Evolutionary conservation across 2,797 vertebrate species (phyloP), one percentile per base, ranked within the genome.

Genomic region (Fistularia commersonii): DNA sequence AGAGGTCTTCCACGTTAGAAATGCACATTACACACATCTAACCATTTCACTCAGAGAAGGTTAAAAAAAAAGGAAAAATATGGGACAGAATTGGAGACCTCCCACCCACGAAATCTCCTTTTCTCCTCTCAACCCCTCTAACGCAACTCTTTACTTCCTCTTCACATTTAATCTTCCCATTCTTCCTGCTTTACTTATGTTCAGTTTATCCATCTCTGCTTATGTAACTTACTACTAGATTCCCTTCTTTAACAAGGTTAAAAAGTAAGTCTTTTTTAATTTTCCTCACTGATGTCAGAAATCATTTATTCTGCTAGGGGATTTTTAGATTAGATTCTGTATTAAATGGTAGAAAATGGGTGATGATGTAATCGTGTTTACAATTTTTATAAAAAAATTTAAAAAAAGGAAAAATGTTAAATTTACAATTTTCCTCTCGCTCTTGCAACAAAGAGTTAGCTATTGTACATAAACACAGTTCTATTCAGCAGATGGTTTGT

Each of bases 101-200:
- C 75, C 77, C 78, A 55, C 75, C 61, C 74, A 73, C 57, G 51
- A 71, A 72, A 57, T 66, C 69, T 64, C 66, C 64, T 61, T 53
- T 23, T 51, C 51, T 51, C 42, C 58, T 54, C 45, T 50, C 72
- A 62, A 62, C 61, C 70, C 64, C 62, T 34, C 43, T 23, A 58
- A 52, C 62, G 53, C 76, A 61, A 49, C 57, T 48, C 50, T 47
- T 46, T 64, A 53, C 53, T 43, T 77, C 60, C 45, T 65, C 51
- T 55, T 55, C 15, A 35, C 66, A 65, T 64, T 48, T 73, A 64
- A 66, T 74, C 66, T 70, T 49, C 44, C 44, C 42, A 12, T 56
- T 54, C 38, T 31, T 72, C 36, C 44, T 43, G 41, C 44, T 60
- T 68, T 47, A 36, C 52, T 69, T 48, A 13, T 41, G 48, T 53